Base-by-base conservation (phyloP, 2,797 vertebrate species). In the Salmo trutta region DNA sequence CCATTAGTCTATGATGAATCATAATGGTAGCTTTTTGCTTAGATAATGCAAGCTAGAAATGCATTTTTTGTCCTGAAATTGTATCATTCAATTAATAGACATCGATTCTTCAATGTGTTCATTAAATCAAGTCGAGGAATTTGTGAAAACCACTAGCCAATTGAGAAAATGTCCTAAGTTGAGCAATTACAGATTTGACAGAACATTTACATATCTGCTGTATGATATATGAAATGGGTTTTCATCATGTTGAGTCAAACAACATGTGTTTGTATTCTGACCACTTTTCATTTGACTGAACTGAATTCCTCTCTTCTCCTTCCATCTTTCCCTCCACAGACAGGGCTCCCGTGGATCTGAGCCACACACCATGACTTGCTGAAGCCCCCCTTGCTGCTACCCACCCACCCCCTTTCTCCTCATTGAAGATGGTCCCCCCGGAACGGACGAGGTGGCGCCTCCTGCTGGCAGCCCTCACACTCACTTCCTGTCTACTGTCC, bases 351-450 rank as follows among this genome's bases (percentile, higher is more conserved):
- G 62, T 66, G 31, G 56, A 33, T 51, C 3, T 24, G n/a, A 74
- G 77, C 21, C 31, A 4, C 41, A 74, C 53, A 1, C 52, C 65
- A 93, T 92, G 91, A 82, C 79, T 68, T 79, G 77, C 83, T 92
- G 90, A 92, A 75, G 73, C 47, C 76, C 66, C 47, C 70, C 33
- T 79, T 71, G 81, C 77, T 31, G 76, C 74, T n/a, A 68, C n/a
- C 66, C 10, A 2, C 21, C 33, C 33, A 1, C 36, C 29, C 14
- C 51, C 4, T 75, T 67, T 16, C 17, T 19, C 56, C 47, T 71
- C 71, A 29, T 3, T 62, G 78, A 77, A 33, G 56, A 92, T 92
- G 92, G 81, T 71, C 14, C 27, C 17, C 1, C 24, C 74, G 33
- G 33, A 6, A 33, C 71, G 84, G 85, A 72, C 17, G 74, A 79